These are phyloP conservation scores for Amphiprion ocellaris DNA, from an alignment of 2,113 vertebrate species.

Conservation along the genomic window DNA sequence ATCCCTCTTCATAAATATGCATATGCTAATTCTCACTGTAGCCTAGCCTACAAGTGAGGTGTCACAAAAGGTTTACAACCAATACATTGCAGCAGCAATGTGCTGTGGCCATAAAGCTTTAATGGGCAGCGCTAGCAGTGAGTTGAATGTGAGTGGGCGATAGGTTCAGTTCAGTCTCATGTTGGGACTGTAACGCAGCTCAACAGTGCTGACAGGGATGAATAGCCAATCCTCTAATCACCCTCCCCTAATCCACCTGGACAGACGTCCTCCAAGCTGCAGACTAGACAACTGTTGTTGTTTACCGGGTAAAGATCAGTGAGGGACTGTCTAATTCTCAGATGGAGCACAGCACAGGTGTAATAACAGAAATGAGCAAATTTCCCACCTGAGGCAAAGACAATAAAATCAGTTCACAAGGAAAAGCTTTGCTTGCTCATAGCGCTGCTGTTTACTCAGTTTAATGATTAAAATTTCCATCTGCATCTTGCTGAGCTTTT, in stretches of 20 bases:
- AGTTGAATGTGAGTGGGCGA: constrained; percentile 25
- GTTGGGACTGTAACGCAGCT: constrained; percentile 20
- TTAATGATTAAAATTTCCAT: constrained; percentile 12
- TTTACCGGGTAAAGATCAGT: constrained; percentile 60
- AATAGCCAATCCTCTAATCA: constrained; percentile 75
- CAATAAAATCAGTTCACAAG: constrained; percentile 31
- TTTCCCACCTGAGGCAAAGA: constrained; percentile 36
- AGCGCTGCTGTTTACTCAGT: constrained; percentile 4
- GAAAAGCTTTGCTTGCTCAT: constrained; percentile 5
- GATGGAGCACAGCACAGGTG: constrained; percentile 4
- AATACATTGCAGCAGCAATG: neutral
- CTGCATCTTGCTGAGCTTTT: neutral
- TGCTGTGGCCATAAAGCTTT: constrained; percentile 14
- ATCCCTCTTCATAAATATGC: constrained; percentile 21
- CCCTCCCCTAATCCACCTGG: constrained; percentile 69
- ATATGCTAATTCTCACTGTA: constrained; percentile 23
- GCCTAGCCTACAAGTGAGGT: neutral
- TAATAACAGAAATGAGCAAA: constrained; percentile 46
- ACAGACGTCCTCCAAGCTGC: constrained; percentile 58
- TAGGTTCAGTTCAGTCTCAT: constrained; percentile 15
- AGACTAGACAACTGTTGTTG: constrained; percentile 62
- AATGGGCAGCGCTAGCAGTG: constrained; percentile 21
- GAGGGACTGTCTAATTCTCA: constrained; percentile 17
- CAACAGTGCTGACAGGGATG: constrained; percentile 70
- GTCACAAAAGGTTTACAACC: constrained; percentile 12